Base-by-base conservation (phyloP, 2,113 vertebrate genomes). In the Pantherophis guttatus region DNA sequence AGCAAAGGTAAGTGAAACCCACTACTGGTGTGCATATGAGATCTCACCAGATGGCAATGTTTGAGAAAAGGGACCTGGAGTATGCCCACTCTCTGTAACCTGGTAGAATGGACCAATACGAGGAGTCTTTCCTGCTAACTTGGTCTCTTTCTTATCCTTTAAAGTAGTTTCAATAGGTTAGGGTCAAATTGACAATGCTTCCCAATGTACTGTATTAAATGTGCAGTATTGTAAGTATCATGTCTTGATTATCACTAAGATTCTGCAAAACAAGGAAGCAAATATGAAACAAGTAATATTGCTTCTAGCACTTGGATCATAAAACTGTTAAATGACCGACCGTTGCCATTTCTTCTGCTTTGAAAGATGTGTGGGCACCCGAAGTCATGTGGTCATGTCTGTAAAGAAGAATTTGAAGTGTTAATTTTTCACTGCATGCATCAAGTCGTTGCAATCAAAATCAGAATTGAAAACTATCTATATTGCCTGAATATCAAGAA, bases 301-400 rank as follows among this genome's bases (percentile, higher is more conserved):
- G 0, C 26, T 91, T 93, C 19, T 92, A 93, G 92, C 44, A 70
- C 1, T 90, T 26, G 86, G 58, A 52, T 23, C 91, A 53, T 90
- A 91, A 94, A 93, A 85, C 0, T 81, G 12, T 29, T 65, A 65
- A 88, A 53, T 3, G 86, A 95, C 98, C 97, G 92, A 98, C 98
- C 91, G n/a, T 93, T 94, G 95, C 91, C 85, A 97, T 95, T 95
- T 93, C 95, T 89, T 95, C 97, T 90, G 62, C 81, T 95, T 96
- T 95, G 33, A 93, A 92, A 91, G 94, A 39, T 4, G 90, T 75
- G 52, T 93, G 92, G 91, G 90, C 57, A 91, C 86, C 92, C 0
- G 50, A 12, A 48, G 48, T 57, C 59, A 92, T 95, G 86, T 26
- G 90, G 44, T 96, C 96, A 90, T 89, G 97, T 91, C 98, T 98